Conservation (phyloP, 2,113 vertebrate genomes). For the Cryptotis parvus region DNA sequence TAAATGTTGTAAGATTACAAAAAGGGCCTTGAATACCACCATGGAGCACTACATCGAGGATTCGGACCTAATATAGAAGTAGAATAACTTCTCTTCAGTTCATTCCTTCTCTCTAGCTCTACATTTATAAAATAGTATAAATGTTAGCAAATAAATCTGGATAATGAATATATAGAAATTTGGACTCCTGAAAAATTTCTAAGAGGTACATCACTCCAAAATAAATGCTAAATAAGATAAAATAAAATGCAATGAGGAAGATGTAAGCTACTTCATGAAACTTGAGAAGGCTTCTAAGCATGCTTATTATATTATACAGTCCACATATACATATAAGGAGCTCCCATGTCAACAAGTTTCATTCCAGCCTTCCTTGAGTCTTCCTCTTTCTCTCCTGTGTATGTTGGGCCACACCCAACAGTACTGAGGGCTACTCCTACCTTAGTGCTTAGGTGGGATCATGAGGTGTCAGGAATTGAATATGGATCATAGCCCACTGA, state of each 20-base stretch:
- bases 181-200: background rate
- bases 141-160: constrained; percentile 37
- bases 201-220: constrained; percentile 39
- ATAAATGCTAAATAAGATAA: constrained; percentile 8
- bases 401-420: no score
- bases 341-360: background rate
- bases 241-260: constrained; percentile 19
- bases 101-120: no score
- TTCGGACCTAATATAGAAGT: no score
- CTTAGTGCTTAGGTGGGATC: no score
- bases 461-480: no score
- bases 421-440: no score
- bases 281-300: background rate
- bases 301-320: background rate
- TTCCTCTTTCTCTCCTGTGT: background rate
- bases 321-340: background rate
- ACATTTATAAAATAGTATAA: background rate
- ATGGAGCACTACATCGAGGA: no score
- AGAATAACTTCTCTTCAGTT: no score
- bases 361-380: background rate
- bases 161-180: background rate
- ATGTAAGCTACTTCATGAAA: background rate
- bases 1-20: no score
- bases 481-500: no score
- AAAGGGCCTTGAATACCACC: no score